A percentile compares a stretch with the other conserved stretches of the same genome.
Conservation (phyloP, 2,888 invertebrate genomes). For the Cheiracanthium punctorium region DNA sequence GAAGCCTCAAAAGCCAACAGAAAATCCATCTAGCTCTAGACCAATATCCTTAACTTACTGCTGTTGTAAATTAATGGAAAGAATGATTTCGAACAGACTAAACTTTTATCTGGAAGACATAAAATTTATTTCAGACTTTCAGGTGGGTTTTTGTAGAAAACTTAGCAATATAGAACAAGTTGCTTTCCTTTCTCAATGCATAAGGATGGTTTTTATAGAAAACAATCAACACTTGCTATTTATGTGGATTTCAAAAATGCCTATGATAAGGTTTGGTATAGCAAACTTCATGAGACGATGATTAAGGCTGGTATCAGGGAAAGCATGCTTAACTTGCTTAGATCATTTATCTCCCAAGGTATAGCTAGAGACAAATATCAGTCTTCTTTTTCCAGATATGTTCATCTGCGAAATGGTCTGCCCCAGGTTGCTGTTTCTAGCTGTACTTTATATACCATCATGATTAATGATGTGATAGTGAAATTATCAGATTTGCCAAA, state of each 20-base stretch:
- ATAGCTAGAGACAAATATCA: background rate
- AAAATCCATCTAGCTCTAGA: constrained; percentile 12
- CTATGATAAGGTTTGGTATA: background rate
- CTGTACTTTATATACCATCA: background rate
- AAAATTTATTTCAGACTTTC: too few species aligned
- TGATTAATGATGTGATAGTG: background rate
- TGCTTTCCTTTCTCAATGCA: too few species aligned
- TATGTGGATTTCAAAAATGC: background rate
- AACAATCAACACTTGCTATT: background rate
- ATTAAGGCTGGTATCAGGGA: background rate
- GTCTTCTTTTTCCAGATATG: background rate
- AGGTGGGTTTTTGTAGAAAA: too few species aligned
- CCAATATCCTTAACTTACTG: background rate
- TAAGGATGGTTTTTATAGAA: too few species aligned
- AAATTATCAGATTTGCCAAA: too few species aligned
- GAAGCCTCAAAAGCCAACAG: too few species aligned
- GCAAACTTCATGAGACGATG: background rate
- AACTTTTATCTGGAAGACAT: too few species aligned
- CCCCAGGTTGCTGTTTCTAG: background rate
- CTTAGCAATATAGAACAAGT: too few species aligned
- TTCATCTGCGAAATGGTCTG: background rate
- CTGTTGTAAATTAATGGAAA: too few species aligned
- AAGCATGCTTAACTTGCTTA: background rate
- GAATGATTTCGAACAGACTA: too few species aligned
- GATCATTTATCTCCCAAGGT: background rate